A percentile compares a stretch with the other conserved stretches of the same genome.
Conservation (phyloP, 2,113 vertebrate genomes). For the Neolamprologus tretocephalus region DNA sequence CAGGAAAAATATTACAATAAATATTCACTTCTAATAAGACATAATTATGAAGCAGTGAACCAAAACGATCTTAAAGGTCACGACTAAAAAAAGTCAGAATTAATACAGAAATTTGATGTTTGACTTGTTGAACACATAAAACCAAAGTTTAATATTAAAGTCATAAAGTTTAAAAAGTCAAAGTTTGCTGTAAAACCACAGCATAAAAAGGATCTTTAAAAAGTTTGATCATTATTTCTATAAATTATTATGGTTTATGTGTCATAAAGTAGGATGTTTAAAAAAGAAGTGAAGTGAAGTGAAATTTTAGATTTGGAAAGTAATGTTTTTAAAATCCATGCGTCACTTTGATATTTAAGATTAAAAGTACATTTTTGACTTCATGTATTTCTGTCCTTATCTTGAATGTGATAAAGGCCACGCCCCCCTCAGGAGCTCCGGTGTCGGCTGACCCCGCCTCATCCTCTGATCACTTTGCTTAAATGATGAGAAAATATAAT, state of each 20-base stretch:
- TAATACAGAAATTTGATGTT: not conserved
- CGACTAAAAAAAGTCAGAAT: not conserved
- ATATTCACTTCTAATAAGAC: not conserved
- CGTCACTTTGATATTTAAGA: not conserved
- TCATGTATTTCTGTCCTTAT: fast-evolving
- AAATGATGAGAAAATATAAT: fast-evolving
- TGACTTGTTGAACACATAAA: not conserved
- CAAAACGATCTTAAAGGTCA: not conserved
- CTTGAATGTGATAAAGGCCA: not conserved
- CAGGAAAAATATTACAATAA: not conserved
- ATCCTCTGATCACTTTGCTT: fast-evolving
- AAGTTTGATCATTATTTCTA: fast-evolving
- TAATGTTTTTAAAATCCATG: not conserved
- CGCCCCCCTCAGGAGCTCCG: not conserved
- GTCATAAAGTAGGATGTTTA: not conserved
- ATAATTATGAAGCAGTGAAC: not conserved
- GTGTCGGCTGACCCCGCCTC: not conserved
- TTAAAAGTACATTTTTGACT: not conserved
- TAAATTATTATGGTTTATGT: not conserved
- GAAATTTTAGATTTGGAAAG: not conserved
- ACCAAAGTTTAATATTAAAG: not conserved
- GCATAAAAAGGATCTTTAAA: fast-evolving
- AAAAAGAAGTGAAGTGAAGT: not conserved
- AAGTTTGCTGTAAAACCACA: not conserved
- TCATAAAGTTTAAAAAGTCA: not conserved